Evolutionary conservation across 2,888 invertebrate species (phyloP), one percentile per base, ranked within the genome.

Genomic region (Nemotelus pantherinus): DNA sequence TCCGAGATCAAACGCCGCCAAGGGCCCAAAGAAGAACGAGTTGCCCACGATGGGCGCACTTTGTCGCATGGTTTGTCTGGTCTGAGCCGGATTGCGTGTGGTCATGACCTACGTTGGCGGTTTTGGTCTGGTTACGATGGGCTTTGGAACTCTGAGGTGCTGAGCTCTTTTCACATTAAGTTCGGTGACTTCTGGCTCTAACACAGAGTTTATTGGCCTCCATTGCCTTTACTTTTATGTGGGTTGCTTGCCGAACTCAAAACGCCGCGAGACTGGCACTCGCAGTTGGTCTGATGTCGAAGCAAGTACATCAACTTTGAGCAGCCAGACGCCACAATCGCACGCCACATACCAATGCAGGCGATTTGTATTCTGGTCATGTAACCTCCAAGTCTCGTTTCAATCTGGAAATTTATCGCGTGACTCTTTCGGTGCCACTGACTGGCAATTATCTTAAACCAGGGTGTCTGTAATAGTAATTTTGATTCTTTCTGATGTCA

Each of bases 41-140:
- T 25, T 25, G 25, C 25, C 25, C 25, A 25, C 65, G 65, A 65
- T 43, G 43, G 53, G 10, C 53, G 53, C 41, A 41, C 5, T 5
- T 43, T 41, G 5, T n/a, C 63, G 10, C 25, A 5, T 47, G 44
- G 6, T 6, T 47, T n/a, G 65, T 47, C 43, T 65, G 10, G 45
- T 10, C 65, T 47, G 10, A 5, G 65, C 6, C 10, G 45, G 47
- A 44, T 45, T 47, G n/a, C 65, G 39, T 41, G 50, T 53, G 68
- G 68, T 53, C 68, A 48, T 68, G 68, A 68, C 68, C 68, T 68
- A 68, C 68, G 68, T 10, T 53, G 68, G 5, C 48, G 5, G 68
- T 53, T 68, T 7, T n/a, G 68, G 68, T 68, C 53, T 68, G 50
- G 47, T 63, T 63, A 41, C 25, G 63, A 10, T 25, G 6, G 68